Evolutionary conservation across 2,888 invertebrate species (phyloP), one percentile per base, ranked within the genome.

Genomic region (Drosophila ustulata): DNA sequence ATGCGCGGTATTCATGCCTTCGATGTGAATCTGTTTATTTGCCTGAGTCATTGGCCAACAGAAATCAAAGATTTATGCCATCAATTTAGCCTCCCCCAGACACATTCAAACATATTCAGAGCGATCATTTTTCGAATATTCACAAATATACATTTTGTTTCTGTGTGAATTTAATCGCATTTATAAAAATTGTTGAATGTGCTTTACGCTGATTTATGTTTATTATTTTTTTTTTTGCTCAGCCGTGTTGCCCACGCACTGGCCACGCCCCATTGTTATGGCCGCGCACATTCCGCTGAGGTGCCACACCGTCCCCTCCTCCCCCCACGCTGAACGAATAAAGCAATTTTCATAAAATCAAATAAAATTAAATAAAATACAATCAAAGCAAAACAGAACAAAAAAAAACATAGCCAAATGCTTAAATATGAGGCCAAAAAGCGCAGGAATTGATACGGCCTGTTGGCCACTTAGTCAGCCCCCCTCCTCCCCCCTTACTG

Each of bases 381-480:
- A 88, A 78, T 71, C 67, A 67, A 72, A 71, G 69, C 58, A 62
- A 72, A 59, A 59, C 62, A 39, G 32, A 11, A 18, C 18, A 37
- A 63, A 61, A 62, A 43, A 49, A n/a, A 1, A 11, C 4, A 28
- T 58, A 52, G 43, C 18, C 26, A 75, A 71, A 57, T 71, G 51
- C 73, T 72, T 82, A 68, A 76, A 82, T 75, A 75, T 75, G 82
- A 68, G 77, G 79, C 80, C 82, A 74, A 79, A 76, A 78, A 77
- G 66, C 75, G 61, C 66, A 83, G 70, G 79, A 86, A 87, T 83
- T 83, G 88, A 83, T 87, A 82, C 85, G 88, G 61, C 80, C 85
- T 80, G 85, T 84, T 86, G 80, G 77, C 75, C 87, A 87, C 88
- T 84, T 84, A 82, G 82, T 66, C 71, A 56, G 50, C n/a, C 13